These are phyloP conservation scores for Papilio aristodemus DNA, from an alignment of 1,140 invertebrate genomes.

Conservation along the genomic window DNA sequence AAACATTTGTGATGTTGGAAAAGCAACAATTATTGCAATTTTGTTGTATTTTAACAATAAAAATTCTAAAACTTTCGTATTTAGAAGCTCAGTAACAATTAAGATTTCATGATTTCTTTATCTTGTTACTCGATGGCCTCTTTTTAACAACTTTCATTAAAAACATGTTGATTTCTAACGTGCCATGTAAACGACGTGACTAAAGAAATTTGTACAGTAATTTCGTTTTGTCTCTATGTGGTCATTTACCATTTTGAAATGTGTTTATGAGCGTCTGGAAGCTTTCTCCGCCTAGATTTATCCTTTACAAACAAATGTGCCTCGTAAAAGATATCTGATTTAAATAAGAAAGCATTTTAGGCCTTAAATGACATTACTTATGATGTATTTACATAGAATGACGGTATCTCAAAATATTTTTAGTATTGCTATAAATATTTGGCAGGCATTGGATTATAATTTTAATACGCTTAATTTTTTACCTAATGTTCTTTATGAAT, in stretches of 20 bases:
- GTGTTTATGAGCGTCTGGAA: conserved; percentile 13
- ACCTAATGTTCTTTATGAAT: conserved; percentile 37
- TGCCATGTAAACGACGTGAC: background rate
- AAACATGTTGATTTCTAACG: background rate
- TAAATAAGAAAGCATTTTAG: conserved; percentile 23
- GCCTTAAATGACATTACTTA: background rate
- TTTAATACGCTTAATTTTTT: conserved; percentile 35
- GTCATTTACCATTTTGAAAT: conserved; percentile 22
- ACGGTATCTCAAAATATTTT: background rate
- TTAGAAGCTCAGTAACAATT: no score
- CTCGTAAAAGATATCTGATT: conserved; percentile 22
- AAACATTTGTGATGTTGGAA: no score
- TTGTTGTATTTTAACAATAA: no score
- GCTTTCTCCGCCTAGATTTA: conserved; percentile 27
- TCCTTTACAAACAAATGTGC: conserved; percentile 18
- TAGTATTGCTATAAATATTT: background rate
- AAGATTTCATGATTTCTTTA: no score
- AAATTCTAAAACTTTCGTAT: no score
- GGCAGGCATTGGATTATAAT: conserved; percentile 26
- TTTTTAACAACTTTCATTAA: background rate
- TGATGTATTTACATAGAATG: background rate
- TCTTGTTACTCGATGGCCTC: no score
- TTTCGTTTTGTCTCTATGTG: background rate
- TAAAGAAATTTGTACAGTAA: conserved; percentile 20
- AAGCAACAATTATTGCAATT: no score